A percentile compares a stretch with the other conserved stretches of the same genome.
Conservation (phyloP, 2,113 vertebrate genomes). For the Coracopsis vasa region DNA sequence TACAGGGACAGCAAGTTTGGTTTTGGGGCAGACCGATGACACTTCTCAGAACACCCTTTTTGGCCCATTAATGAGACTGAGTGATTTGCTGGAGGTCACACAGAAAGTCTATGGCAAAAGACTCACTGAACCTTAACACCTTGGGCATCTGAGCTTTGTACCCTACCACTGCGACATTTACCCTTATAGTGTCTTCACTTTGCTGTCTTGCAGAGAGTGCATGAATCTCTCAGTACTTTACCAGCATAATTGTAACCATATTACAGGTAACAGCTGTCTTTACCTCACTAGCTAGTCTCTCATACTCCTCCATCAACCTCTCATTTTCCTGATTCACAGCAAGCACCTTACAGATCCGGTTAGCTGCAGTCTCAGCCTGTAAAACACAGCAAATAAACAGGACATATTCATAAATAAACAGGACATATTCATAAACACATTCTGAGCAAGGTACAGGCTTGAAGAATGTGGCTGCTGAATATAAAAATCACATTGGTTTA, state of each 20-base stretch:
- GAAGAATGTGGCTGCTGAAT: not conserved
- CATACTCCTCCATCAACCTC: slow-evolving; percentile 98
- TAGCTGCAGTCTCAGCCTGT: slow-evolving; percentile 98
- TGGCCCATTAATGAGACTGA: not conserved
- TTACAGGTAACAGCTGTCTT: slow-evolving; percentile 15
- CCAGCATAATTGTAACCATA: not conserved
- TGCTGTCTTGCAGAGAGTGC: not conserved
- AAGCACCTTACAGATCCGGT: slow-evolving; percentile 97
- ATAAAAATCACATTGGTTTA: not conserved
- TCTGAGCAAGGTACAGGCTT: not conserved
- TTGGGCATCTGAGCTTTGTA: not conserved
- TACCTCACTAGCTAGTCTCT: slow-evolving; percentile 98
- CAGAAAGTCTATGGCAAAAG: not conserved
- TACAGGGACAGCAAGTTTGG: not conserved
- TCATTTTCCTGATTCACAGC: slow-evolving; percentile 99
- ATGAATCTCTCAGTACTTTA: not conserved
- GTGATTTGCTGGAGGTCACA: not conserved
- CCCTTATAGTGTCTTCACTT: not conserved
- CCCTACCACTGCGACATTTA: not conserved
- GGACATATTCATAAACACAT: not conserved
- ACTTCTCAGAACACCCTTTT: not conserved
- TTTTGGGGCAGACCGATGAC: not conserved
- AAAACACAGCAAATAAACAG: slow-evolving; percentile 68
- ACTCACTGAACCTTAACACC: not conserved
- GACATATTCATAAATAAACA: slow-evolving; percentile 32